Evolutionary conservation across 1,140 invertebrate species (phyloP).

Genomic region (Nasonia giraulti): DNA sequence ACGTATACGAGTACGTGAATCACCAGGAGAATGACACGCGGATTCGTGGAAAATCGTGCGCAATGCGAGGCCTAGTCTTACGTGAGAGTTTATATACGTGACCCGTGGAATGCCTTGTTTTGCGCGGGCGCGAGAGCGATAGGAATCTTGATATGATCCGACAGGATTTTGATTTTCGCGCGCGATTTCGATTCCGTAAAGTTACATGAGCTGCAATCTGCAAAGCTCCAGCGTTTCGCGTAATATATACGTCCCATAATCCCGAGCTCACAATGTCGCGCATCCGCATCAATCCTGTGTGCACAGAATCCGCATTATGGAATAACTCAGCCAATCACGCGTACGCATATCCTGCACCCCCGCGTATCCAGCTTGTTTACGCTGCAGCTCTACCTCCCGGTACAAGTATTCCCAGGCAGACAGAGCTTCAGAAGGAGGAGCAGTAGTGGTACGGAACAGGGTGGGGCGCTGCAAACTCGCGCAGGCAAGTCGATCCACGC

Average conservation of each 20-base stretch:
- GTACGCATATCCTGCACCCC: not conserved
- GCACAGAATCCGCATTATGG: not conserved
- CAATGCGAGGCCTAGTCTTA: too few relatives aligned
- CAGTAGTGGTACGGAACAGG: not conserved
- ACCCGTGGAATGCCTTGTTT: too few relatives aligned
- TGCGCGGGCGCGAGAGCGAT: too few relatives aligned
- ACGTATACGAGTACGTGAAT: too few relatives aligned
- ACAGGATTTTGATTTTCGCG: too few relatives aligned
- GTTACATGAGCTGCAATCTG: too few relatives aligned
- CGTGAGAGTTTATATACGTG: too few relatives aligned
- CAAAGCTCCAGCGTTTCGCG: not conserved
- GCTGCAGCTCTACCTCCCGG: not conserved
- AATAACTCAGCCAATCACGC: not conserved
- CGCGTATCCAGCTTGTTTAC: not conserved
- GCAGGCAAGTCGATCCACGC: slow-evolving; percentile 55
- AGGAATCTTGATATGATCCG: too few relatives aligned
- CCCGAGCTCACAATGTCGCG: not conserved
- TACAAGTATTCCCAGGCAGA: not conserved
- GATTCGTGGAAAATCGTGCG: too few relatives aligned
- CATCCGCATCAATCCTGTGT: not conserved
- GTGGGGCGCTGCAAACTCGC: not conserved
- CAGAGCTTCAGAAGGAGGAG: not conserved
- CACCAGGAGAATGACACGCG: too few relatives aligned
- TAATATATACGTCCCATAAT: not conserved
- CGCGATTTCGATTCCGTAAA: too few relatives aligned